phyloP scores from a whole-genome alignment of 2,888 invertebrate genomes.

The Digitonthophagus gazella region DNA sequence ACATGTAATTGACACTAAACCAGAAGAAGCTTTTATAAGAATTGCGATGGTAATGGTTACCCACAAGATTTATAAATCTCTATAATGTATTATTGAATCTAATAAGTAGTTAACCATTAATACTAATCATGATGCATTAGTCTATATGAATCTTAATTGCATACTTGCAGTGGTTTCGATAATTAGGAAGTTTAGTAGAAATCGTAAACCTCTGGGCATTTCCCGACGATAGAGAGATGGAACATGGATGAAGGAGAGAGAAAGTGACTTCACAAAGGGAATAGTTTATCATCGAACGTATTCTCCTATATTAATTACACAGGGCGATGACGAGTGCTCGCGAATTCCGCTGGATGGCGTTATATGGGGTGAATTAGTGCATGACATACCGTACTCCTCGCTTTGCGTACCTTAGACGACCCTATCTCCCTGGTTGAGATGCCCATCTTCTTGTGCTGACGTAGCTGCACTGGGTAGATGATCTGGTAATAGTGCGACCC shows the following conservation, averaged over 20 bases:
- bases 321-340: constrained; percentile 1
- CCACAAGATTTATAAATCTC: too few relatives aligned
- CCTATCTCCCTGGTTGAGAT: constrained; percentile 90
- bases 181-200: too few relatives aligned
- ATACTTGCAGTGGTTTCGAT: too few relatives aligned
- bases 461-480: constrained; percentile 90
- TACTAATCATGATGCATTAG: too few relatives aligned
- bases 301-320: neutral
- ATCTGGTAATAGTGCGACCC: constrained; percentile 91
- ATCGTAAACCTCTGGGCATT: too few relatives aligned
- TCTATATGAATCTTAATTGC: too few relatives aligned
- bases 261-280: neutral
- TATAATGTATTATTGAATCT: too few relatives aligned
- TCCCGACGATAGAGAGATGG: neutral
- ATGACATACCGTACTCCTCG: constrained; percentile 59
- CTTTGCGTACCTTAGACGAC: constrained; percentile 77
- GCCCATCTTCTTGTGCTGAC: constrained; percentile 95
- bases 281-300: neutral
- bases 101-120: too few relatives aligned
- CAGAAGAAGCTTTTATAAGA: too few relatives aligned
- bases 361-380: constrained; percentile 39
- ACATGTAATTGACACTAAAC: too few relatives aligned
- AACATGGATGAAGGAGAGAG: neutral
- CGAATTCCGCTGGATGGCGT: constrained; percentile 12
- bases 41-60: too few relatives aligned